Evolutionary conservation across 2,113 vertebrate genomes (phyloP), one percentile per base, ranked within the genome.

Genomic region (Planiliza haematocheilus): DNA sequence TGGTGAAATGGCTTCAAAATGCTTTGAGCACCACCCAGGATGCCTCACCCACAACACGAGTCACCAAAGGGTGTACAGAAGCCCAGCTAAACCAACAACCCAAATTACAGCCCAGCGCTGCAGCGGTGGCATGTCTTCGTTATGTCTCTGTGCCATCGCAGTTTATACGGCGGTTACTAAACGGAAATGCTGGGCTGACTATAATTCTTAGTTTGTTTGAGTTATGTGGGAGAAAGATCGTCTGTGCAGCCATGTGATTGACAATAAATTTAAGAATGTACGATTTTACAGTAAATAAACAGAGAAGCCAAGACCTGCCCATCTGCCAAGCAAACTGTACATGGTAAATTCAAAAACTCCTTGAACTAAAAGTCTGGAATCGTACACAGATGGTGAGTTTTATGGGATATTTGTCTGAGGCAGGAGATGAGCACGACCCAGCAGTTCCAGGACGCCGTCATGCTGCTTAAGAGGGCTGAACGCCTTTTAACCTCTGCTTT

Each of bases 81-180:
- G 58, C 65, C 73, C 85, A 82, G 67, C 74, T 79, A 74, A 90
- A 84, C 86, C 88, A 83, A 86, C 70, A 7, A 86, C 85, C 83
- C 41, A 84, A 91, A 90, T 91, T 85, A 90, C 46, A 91, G 85
- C 66, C 64, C 81, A 51, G 65, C 53, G 39, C 60, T 42, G 46
- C 80, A 70, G 68, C 57, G 62, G 59, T 46, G 70, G 77, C 71
- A 78, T 84, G 74, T 74, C 58, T 70, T 10, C 70, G 64, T 24
- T 8, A 37, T 46, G 70, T 69, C 52, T 79, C 58, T 52, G 39
- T 76, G 65, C 38, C 56, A 66, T 70, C 16, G 14, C 57, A 58
- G 58, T 64, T 56, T 71, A 82, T 76, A 78, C 10, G 36, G 30
- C 10, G 34, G 63, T 75, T 69, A 61, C 64, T 17, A 24, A 57